Base-by-base conservation (phyloP, 2,113 vertebrate species). In the Natator depressus region DNA sequence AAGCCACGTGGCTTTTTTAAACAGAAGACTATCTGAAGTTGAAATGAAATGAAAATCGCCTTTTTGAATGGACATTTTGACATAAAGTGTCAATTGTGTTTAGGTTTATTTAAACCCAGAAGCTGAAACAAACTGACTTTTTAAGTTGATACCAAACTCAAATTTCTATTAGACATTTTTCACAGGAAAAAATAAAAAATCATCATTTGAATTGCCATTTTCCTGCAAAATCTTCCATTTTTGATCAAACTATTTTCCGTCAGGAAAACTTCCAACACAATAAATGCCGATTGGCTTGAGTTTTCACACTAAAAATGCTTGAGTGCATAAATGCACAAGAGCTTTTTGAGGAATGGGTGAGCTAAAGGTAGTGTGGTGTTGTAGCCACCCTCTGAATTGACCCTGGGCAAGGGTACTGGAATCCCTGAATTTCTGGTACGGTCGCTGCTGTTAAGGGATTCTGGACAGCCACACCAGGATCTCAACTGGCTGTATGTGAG, bases 111-210 rank as follows among this genome's bases (percentile, higher is more conserved):
- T 69, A 93, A 93, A 84, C 17, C 11, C 51, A 82, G 54, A 90
- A 95, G 46, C 24, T 90, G 82, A 84, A 90, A 59, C 8, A 85
- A 85, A 85, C 80, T 78, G 2, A n/a, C 92, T 22, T 69, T 69
- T 69, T 65, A 49, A 89, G 69, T 85, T 65, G 25, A 5, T 78
- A 14, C 82, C 59, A 92, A 94, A 93, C 29, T 62, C 55, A 89
- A 89, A 8, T 89, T 91, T 83, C 49, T 81, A 92, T 93, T 31
- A 75, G 89, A 88, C 62, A 42, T 89, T 96, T 29, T 38, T 72
- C 92, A 27, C 89, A 84, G 72, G 78, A 27, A 91, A 84, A 55
- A 93, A 90, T 62, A 54, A 55, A 84, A 80, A 85, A 22, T 10
- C 79, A 91, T 81, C 47, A 11, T 89, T 94, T 38, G n/a, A 85